Evolutionary conservation across 2,113 vertebrate species (phyloP).

Genomic region (Oceanites oceanicus): DNA sequence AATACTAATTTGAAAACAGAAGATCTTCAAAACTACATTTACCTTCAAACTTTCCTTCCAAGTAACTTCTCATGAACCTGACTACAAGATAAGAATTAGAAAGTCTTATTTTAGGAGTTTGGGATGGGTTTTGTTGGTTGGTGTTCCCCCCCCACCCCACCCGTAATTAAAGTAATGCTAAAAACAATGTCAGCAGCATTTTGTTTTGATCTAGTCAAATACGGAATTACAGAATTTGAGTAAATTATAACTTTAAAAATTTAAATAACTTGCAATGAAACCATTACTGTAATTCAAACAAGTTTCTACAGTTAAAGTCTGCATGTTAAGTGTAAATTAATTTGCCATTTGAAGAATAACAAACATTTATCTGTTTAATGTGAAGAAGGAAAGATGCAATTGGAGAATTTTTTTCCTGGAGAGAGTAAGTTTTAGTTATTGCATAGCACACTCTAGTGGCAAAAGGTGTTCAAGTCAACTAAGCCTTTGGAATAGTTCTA

Average conservation of each 20-base stretch:
- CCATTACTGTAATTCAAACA: slow-evolving; percentile 72
- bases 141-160: too few species aligned
- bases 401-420: not conserved
- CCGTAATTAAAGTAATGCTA: slow-evolving; percentile 28
- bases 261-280: slow-evolving; percentile 70
- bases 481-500: not conserved
- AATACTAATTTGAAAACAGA: not conserved
- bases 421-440: slow-evolving; percentile 13
- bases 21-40: not conserved
- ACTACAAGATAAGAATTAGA: not conserved
- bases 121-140: not conserved
- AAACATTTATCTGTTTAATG: slow-evolving; percentile 61
- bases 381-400: slow-evolving; percentile 24
- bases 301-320: slow-evolving; percentile 60
- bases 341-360: slow-evolving; percentile 63
- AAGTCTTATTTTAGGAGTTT: not conserved
- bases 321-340: slow-evolving; percentile 67
- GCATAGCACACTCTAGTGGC: slow-evolving; percentile 69
- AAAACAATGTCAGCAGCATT: slow-evolving; percentile 56
- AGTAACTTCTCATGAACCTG: not conserved
- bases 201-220: slow-evolving; percentile 66
- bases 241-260: slow-evolving; percentile 70
- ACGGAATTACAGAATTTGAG: slow-evolving; percentile 55
- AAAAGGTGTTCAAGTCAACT: not conserved
- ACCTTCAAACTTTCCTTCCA: not conserved